phyloP scores from a whole-genome alignment of 2,113 vertebrate genomes.

The Phalacrocorax carbo region DNA sequence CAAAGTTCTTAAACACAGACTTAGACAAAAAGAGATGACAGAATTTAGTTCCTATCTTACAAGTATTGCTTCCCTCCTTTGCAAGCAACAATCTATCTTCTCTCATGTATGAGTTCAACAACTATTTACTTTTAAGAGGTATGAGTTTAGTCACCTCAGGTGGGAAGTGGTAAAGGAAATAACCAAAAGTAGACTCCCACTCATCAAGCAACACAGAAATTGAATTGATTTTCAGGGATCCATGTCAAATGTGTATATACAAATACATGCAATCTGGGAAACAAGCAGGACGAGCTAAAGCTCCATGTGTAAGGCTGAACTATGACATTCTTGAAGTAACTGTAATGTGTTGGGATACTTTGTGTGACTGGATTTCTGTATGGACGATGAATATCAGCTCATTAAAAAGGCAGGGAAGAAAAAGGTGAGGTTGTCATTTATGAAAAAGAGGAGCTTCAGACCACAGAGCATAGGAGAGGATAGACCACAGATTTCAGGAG shows the following conservation, averaged over 20 bases:
- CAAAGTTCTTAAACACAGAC: neutral
- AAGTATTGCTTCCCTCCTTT: no score
- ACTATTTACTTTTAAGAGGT: neutral
- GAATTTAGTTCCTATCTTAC: no score
- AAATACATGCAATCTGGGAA: neutral
- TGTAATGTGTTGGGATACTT: neutral
- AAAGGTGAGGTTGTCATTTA: neutral
- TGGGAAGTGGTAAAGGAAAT: neutral
- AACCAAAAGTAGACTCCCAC: neutral
- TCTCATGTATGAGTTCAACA: neutral
- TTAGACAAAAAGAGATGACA: no score
- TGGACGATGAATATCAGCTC: neutral
- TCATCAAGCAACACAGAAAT: neutral
- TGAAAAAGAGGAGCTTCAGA: neutral
- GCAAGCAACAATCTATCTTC: neutral
- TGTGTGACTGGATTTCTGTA: neutral
- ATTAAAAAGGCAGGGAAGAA: neutral
- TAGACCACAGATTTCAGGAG: neutral
- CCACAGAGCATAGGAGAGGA: neutral
- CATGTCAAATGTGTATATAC: neutral
- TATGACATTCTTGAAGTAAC: neutral
- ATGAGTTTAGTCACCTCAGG: neutral
- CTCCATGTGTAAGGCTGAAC: neutral
- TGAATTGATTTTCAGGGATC: neutral
- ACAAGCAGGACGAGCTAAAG: neutral